Evolutionary conservation across 2,888 invertebrate species (phyloP).

Genomic region (Eupithecia abbreviata): DNA sequence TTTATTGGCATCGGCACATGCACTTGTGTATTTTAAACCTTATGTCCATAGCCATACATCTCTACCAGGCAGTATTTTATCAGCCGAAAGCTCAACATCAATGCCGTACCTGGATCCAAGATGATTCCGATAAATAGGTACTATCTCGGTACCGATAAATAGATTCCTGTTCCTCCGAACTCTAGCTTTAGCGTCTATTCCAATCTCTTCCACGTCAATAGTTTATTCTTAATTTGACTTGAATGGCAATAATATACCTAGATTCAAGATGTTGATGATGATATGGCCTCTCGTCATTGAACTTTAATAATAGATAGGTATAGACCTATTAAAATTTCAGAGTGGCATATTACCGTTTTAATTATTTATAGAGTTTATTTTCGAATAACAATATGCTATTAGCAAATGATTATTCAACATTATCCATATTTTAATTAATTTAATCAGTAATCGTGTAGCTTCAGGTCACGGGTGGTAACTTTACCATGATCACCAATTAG

Average conservation of each 20-base stretch:
- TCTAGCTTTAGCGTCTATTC: not conserved
- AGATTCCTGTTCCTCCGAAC: not conserved
- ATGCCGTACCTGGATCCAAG: not conserved
- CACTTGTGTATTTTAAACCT: conserved; percentile 1
- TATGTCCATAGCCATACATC: not conserved
- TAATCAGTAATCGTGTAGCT: not conserved
- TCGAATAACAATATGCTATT: conserved; percentile 1
- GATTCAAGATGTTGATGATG: too few species aligned
- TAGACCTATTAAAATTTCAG: not conserved
- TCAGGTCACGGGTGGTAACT: not conserved
- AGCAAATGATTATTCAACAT: not conserved
- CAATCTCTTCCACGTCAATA: not conserved
- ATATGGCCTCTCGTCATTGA: not conserved
- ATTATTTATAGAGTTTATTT: not conserved
- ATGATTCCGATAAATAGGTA: not conserved
- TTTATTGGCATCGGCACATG: not conserved
- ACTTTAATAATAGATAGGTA: not conserved
- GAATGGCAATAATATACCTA: not conserved
- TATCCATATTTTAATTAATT: not conserved
- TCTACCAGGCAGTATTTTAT: not conserved
- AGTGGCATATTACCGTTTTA: not conserved
- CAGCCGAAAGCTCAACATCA: not conserved
- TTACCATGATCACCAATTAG: not conserved
- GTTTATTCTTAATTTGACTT: not conserved
- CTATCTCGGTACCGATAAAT: too few species aligned